phyloP scores from a whole-genome alignment of 2,797 vertebrate species.

The Tenualosa thibaudeaui region DNA sequence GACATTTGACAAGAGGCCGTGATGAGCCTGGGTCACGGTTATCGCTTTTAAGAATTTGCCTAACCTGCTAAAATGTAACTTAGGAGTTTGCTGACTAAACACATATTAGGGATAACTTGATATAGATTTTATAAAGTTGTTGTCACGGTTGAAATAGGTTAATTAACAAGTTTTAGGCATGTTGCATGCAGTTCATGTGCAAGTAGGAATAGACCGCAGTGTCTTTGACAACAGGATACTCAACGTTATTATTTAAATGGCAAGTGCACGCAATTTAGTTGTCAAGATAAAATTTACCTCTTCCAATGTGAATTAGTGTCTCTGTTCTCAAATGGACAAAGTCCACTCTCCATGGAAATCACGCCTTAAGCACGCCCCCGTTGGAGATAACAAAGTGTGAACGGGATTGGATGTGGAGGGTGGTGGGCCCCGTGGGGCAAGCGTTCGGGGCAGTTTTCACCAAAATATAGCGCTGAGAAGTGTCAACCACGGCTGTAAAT shows the following conservation, averaged over 20 bases:
- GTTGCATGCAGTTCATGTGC: not conserved
- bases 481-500: not conserved
- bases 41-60: not conserved
- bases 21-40: not conserved
- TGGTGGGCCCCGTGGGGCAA: not conserved
- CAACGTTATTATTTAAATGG: not conserved
- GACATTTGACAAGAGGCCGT: not conserved
- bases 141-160: not conserved
- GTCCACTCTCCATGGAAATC: not conserved
- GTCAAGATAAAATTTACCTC: not conserved
- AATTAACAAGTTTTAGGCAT: not conserved
- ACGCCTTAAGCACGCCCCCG: not conserved
- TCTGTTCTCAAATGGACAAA: not conserved
- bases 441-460: not conserved
- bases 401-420: not conserved
- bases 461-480: not conserved
- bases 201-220: not conserved
- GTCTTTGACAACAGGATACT: not conserved
- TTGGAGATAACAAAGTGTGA: not conserved
- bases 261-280: not conserved
- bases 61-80: too few relatives aligned
- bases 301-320: not conserved
- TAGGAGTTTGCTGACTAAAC: too few relatives aligned
- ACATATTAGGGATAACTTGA: too few relatives aligned
- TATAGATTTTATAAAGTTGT: not conserved